Evolutionary conservation across 1,140 invertebrate species (phyloP).

Genomic region (Elysia chlorotica): DNA sequence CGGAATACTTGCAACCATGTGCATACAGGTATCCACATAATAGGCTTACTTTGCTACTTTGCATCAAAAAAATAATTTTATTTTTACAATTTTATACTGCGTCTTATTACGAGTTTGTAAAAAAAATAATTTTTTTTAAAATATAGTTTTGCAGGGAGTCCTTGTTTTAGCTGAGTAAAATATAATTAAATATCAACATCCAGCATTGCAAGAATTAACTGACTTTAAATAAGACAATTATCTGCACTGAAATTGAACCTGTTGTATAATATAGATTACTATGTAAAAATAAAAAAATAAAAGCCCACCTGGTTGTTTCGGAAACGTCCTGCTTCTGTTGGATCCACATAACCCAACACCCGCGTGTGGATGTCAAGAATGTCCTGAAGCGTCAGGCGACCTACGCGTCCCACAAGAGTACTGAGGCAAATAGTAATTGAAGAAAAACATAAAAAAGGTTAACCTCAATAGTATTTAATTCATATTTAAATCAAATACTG

Average conservation of each 20-base stretch:
- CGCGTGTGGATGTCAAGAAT: conserved; percentile 91
- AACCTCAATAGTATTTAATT: background rate
- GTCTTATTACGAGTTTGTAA: too few relatives aligned
- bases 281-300: background rate
- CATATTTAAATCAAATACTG: background rate
- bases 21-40: too few relatives aligned
- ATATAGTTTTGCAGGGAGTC: background rate
- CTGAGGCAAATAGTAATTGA: background rate
- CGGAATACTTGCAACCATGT: too few relatives aligned
- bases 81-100: too few relatives aligned
- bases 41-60: too few relatives aligned
- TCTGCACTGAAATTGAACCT: too few relatives aligned
- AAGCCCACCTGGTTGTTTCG: conserved; percentile 67
- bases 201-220: too few relatives aligned
- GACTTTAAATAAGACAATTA: too few relatives aligned
- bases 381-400: conserved; percentile 79
- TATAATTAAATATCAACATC: too few relatives aligned
- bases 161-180: background rate
- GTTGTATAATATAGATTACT: too few relatives aligned
- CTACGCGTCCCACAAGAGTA: conserved; percentile 57
- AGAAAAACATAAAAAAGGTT: background rate
- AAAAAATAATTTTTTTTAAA: too few relatives aligned
- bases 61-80: too few relatives aligned
- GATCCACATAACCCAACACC: conserved; percentile 88
- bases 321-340: conserved; percentile 63